Base-by-base conservation (phyloP, 1,140 invertebrate genomes). In the Pseudobourletiella spinata region DNA sequence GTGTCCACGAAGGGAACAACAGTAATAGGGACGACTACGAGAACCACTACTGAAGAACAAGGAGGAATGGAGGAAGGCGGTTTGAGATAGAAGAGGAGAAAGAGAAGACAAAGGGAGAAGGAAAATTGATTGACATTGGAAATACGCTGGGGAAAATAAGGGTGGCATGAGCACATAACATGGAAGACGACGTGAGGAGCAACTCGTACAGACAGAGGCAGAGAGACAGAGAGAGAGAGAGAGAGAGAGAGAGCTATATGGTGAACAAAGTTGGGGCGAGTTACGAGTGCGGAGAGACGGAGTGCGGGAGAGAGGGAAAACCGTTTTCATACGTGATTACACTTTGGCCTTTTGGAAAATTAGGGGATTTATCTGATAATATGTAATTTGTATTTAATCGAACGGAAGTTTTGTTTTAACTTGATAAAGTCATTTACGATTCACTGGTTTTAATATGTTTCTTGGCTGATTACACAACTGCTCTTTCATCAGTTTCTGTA, bases 291-390 rank as follows among this genome's bases (percentile, higher is more conserved):
- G 18, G 43, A 46, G 43, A 18, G n/a, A 46, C 43, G 4, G n/a
- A 46, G 48, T 52, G 22, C 22, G 11, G 52, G 14, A n/a, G 26
- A 55, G 52, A 55, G 26, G 25, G 32, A 32, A 55, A 55, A 55
- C 52, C 52, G 52, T 55, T 55, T 55, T 55, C 52, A 55, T 55
- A 55, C 52, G 52, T 55, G 52, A 55, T 55, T 55, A 55, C 52
- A 55, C 52, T 55, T 55, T 55, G 28, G 28, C 29, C 52, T 39
- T 55, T 55, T 55, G 30, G 29, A 35, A 55, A 55, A 55, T 32
- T 55, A 32, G 29, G 52, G 52, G 52, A 35, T 32, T 55, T 55
- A 55, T 32, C 52, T 55, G 52, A 55, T 55, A 55, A 55, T 55
- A 39, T 39, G 32, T 55, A 55, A 55, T 55, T 55, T 39, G 29